These are phyloP conservation scores for Pardosa pseudoannulata DNA, from an alignment of 2,888 invertebrate genomes.

Conservation along the genomic window DNA sequence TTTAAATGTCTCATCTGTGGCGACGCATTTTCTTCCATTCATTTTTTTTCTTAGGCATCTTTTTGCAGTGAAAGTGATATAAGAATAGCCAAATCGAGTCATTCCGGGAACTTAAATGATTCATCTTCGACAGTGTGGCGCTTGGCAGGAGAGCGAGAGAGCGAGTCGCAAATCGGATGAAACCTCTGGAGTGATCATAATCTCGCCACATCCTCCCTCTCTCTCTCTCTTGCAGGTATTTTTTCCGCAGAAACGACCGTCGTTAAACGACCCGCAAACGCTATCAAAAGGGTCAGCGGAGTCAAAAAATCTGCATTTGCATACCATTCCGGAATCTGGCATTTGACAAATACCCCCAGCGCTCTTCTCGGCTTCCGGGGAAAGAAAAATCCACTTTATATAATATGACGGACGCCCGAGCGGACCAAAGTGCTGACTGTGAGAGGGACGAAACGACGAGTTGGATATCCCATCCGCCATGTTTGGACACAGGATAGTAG, in stretches of 20 bases:
- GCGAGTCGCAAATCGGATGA: background rate
- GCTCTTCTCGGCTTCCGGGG: conserved; percentile 21
- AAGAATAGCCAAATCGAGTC: background rate
- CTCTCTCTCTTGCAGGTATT: conserved; percentile 5
- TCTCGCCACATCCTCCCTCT: conserved; percentile 33
- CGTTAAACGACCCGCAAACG: conserved; percentile 36
- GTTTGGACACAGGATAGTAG: background rate
- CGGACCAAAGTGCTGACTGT: conserved; percentile 51
- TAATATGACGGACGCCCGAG: conserved; percentile 56
- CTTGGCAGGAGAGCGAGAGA: background rate
- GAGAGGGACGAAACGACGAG: background rate
- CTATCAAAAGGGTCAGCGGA: conserved; percentile 61
- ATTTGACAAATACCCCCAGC: conserved; percentile 65
- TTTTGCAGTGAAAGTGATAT: too few species aligned
- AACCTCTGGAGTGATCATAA: background rate
- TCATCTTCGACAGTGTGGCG: background rate
- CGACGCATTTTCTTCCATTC: too few species aligned
- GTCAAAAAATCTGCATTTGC: conserved; percentile 67
- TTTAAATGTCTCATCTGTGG: too few species aligned
- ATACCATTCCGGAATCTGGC: conserved; percentile 59
- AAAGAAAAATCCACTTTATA: conserved; percentile 52
- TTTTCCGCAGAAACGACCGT: background rate
- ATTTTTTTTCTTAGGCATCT: too few species aligned
- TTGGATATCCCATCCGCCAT: background rate
- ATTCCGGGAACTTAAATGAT: background rate